These are phyloP conservation scores for Salvelinus namaycush DNA, from an alignment of 2,113 vertebrate species.

Conservation along the genomic window DNA sequence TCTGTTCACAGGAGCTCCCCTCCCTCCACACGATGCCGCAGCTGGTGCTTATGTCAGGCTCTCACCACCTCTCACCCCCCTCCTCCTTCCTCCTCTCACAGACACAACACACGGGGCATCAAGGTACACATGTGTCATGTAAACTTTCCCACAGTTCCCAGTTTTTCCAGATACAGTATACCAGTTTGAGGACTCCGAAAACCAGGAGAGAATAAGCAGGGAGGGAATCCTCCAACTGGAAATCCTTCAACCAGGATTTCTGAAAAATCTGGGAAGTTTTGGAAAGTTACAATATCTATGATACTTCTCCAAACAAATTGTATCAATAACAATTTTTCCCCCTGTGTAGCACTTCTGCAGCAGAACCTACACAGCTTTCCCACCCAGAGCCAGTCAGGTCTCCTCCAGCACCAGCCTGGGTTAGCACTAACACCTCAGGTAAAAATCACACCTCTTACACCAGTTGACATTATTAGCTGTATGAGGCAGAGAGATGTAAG, in stretches of 20 bases:
- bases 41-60: conserved; percentile 86
- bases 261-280: too few species aligned
- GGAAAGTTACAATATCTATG: too few species aligned
- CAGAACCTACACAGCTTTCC: conserved; percentile 89
- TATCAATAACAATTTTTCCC: not conserved
- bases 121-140: conserved; percentile 74
- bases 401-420: conserved; percentile 89
- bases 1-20: conserved; percentile 81
- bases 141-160: too few species aligned
- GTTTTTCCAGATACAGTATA: too few species aligned
- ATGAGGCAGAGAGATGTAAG: too few species aligned
- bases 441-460: conserved; percentile 31
- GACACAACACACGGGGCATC: conserved; percentile 80
- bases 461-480: not conserved
- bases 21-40: conserved; percentile 92
- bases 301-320: not conserved
- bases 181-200: too few species aligned
- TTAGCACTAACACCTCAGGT: conserved; percentile 91
- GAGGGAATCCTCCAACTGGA: too few species aligned
- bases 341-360: conserved; percentile 79
- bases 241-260: too few species aligned
- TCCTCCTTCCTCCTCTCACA: conserved; percentile 92
- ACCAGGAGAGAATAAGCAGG: too few species aligned
- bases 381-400: conserved; percentile 81
- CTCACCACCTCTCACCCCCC: conserved; percentile 86